Base-by-base conservation (phyloP, 1,140 invertebrate species). In the Anoplophora glabripennis region DNA sequence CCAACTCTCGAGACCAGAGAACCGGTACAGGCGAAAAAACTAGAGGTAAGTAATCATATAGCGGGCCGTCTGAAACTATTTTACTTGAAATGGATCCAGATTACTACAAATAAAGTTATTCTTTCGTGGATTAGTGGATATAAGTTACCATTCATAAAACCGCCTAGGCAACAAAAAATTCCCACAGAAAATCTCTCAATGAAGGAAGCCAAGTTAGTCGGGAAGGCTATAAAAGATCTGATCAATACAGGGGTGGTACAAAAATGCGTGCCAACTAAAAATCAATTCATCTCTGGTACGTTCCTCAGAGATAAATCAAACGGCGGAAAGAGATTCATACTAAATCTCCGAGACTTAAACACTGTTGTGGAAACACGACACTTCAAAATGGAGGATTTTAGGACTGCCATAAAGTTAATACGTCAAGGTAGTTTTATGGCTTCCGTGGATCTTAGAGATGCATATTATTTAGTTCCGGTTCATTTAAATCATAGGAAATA, bases 301-400 rank as follows among this genome's bases (percentile, higher is more conserved):
- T 71, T 56, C 41, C 61, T 35, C 49, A 44, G 5, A 15, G 49
- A 52, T 64, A 69, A 63, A 38, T 44, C 7, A 58, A 63, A 37
- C 21, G 62, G 67, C 0, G 57, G 62, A 1, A 54, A 56, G 33
- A 37, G 69, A 4, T 69, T 71, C 54, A 64, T 70, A 46, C 49
- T 70, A 4, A 68, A 67, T 45, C 48, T 69, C 4, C 67, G 70
- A 54, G n/a, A 62, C 8, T 52, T 72, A 15, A 68, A 68, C 59
- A 12, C 12, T 38, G 65, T 55, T 45, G 52, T 67, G 21, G 14
- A 49, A 10, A 45, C 51, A 15, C 53, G 53, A 5, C 64, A 72
- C 46, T 70, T 72, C 47, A 68, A 72, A 52, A 38, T 72, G 9
- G 59, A 68, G 38, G 63, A 72, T 49, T 65, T 57, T 55, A 57